Conservation (phyloP, 1,140 invertebrate species). For the Aphis craccivora region DNA sequence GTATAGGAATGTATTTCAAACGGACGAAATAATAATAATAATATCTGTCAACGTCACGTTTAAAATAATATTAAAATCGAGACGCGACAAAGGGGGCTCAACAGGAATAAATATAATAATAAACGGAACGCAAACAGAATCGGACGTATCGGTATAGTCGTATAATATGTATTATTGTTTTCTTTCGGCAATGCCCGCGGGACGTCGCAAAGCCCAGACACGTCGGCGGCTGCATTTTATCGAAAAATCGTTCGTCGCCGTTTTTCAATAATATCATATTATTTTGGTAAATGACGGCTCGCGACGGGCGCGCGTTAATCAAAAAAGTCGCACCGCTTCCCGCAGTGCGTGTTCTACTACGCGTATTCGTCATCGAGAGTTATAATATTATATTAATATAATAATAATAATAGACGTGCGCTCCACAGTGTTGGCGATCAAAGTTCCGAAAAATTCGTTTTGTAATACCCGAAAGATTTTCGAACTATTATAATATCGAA, state of each 20-base stretch:
- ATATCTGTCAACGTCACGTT: neutral
- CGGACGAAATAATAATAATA: neutral
- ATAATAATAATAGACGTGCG: neutral
- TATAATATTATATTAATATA: neutral
- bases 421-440: neutral
- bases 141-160: neutral
- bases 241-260: neutral
- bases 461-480: neutral
- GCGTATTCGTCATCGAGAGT: neutral
- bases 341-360: neutral
- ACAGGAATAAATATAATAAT: neutral
- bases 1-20: neutral
- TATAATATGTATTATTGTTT: neutral
- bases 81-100: neutral
- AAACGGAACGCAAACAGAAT: neutral
- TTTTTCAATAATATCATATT: neutral
- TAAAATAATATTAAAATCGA: neutral
- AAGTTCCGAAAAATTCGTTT: conserved; percentile 37
- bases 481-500: neutral
- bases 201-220: neutral
- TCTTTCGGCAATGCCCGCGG: neutral
- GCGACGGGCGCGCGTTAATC: neutral
- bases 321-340: neutral
- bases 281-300: neutral
- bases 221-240: neutral